These are phyloP conservation scores for Aquila chrysaetos DNA, from an alignment of 2,797 vertebrate genomes.

Conservation along the genomic window DNA sequence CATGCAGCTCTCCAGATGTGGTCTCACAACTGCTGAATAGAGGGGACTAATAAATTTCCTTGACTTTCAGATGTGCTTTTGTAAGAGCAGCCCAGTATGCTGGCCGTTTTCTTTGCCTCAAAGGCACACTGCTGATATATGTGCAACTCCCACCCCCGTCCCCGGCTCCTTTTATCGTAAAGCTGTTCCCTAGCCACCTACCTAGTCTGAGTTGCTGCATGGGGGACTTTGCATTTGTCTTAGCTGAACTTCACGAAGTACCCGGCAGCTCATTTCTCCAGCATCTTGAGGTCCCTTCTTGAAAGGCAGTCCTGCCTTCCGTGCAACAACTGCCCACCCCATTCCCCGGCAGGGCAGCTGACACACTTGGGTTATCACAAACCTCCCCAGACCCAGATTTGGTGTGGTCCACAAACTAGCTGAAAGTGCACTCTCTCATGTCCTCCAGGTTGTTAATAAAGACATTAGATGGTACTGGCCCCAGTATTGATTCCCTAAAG, in stretches of 20 bases:
- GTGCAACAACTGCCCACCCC: neutral
- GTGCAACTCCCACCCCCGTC: neutral
- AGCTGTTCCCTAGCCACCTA: neutral
- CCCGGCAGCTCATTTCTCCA: neutral
- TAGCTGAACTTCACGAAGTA: neutral
- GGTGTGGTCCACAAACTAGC: neutral
- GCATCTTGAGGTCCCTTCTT: neutral
- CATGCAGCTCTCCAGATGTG: neutral
- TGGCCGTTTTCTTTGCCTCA: neutral
- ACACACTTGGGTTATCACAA: accelerated
- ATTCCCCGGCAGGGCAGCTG: neutral
- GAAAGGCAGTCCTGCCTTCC: neutral
- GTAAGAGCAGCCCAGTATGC: neutral
- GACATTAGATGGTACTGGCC: neutral
- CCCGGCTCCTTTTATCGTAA: neutral
- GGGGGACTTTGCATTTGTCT: neutral
- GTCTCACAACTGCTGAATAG: neutral
- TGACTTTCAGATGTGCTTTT: neutral
- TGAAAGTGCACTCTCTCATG: neutral
- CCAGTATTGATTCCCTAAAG: neutral
- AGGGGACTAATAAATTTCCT: neutral
- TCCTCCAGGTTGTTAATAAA: neutral
- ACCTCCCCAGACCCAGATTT: neutral
- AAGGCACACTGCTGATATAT: neutral
- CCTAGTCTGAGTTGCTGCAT: neutral